A percentile compares a stretch with the other conserved stretches of the same genome.
These are phyloP conservation scores for Melipona bicolor DNA, from an alignment of 2,888 invertebrate genomes.

Conservation along the genomic window DNA sequence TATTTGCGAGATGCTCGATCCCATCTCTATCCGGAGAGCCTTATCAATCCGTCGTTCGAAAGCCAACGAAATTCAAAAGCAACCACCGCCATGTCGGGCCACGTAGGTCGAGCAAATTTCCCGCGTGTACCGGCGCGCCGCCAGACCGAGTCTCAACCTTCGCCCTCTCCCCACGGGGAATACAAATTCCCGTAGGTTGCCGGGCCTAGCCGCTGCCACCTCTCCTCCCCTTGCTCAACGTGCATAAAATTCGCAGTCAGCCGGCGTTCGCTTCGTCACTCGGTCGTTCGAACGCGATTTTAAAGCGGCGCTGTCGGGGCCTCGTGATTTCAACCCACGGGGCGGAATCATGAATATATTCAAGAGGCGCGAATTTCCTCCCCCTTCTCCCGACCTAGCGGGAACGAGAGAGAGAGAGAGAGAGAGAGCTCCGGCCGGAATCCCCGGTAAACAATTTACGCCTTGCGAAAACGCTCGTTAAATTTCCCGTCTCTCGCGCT, in stretches of 20 bases:
- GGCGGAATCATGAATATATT: slow-evolving; percentile 76
- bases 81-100: not conserved
- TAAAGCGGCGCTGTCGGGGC: slow-evolving; percentile 62
- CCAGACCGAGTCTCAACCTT: not conserved
- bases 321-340: slow-evolving; percentile 58
- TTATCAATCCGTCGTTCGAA: not conserved
- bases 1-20: too few species aligned
- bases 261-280: slow-evolving; percentile 54
- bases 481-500: slow-evolving; percentile 50
- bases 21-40: not conserved
- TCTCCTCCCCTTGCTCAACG: not conserved
- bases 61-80: not conserved
- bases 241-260: slow-evolving; percentile 60
- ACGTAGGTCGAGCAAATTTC: slow-evolving; percentile 3
- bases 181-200: slow-evolving; percentile 51
- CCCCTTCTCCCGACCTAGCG: slow-evolving; percentile 34
- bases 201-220: slow-evolving; percentile 16
- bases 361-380: slow-evolving; percentile 72
- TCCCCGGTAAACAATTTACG: slow-evolving; percentile 69
- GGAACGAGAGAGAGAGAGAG: not conserved
- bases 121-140: not conserved
- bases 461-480: slow-evolving; percentile 44
- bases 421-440: not conserved
- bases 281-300: slow-evolving; percentile 65
- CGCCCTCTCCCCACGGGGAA: not conserved